These are phyloP conservation scores for Protophormia terraenovae DNA, from an alignment of 2,888 invertebrate genomes.

Conservation along the genomic window DNA sequence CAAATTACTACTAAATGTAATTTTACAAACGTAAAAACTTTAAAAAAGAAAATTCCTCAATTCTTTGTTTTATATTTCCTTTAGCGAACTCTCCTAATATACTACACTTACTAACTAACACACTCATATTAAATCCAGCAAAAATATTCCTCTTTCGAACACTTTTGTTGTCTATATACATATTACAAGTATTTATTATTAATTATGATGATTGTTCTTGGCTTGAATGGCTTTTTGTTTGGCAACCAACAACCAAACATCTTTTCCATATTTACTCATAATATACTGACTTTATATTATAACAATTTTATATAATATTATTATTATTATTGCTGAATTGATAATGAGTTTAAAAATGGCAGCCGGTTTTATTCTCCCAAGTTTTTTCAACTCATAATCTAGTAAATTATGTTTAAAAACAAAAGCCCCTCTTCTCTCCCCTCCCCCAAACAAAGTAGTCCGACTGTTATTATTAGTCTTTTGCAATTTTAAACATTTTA, in stretches of 20 bases:
- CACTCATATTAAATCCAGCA: not conserved
- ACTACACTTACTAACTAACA: not conserved
- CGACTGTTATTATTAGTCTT: conserved; percentile 31
- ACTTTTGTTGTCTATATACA: conserved; percentile 22
- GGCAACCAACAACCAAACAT: conserved; percentile 41
- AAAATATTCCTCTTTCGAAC: conserved; percentile 13
- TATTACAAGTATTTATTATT: conserved; percentile 64
- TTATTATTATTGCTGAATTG: conserved; percentile 66
- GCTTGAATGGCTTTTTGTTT: conserved; percentile 58
- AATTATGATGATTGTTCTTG: conserved; percentile 65
- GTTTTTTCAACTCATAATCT: conserved; percentile 27
- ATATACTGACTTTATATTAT: conserved; percentile 23
- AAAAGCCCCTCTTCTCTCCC: no score
- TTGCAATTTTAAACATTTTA: conserved; percentile 55
- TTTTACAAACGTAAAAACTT: no score
- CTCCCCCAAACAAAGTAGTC: conserved; percentile 21
- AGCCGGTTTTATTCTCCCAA: conserved; percentile 31
- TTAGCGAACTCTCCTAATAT: not conserved
- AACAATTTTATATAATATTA: conserved; percentile 60
- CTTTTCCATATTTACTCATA: conserved; percentile 43
- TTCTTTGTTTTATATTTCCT: no score
- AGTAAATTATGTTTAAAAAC: conserved; percentile 12
- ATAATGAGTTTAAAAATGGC: conserved; percentile 60
- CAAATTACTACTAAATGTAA: no score
- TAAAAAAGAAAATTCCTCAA: no score